Base-by-base conservation (phyloP, 2,888 invertebrate genomes). In the Conus canariensis region DNA sequence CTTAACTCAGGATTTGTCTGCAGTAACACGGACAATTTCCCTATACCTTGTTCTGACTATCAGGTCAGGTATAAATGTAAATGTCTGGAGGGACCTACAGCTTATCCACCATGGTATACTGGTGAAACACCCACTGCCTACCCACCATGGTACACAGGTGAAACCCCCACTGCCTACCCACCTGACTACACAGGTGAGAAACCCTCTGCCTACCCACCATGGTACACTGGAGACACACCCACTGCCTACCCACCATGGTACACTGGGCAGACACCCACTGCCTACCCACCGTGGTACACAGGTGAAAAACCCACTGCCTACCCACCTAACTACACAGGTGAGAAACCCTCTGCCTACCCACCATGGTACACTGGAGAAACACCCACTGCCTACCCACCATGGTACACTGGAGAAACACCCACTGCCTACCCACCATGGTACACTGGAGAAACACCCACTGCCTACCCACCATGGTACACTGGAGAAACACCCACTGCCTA, bases 1-100 rank as follows among this genome's bases (percentile, higher is more conserved):
- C 95, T 98, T 90, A 97, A 98, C 93, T 97, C 97, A 19, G 98
- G 98, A 0, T 96, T 98, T 0, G 96, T 97, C 4, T 98, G 98
- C 95, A 88, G 91, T 56, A 94, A 94, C 70, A 89, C 85, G 5
- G 94, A 94, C 56, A 94, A 94, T 82, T n/a, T 8, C 12, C 92
- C 93, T 58, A 92, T 93, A 89, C 92, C 89, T n/a, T n/a, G n/a
- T 90, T 91, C 93, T n/a, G 95, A 96, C 91, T 96, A 96, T 91
- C 94, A 95, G 93, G 93, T 95, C 59, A 90, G 94, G 70, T 96
- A 95, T 92, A 95, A 93, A 91, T 96, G 96, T 91, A 96, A 97
- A 89, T 98, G 94, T 94, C 92, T 60, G 67, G 67, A 88, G 30
- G 60, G 25, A 85, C 85, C 85, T 3, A 85, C 85, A 12, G 85